These are phyloP conservation scores for Coelinius sp. DNA, from an alignment of 2,888 invertebrate species.

Conservation along the genomic window DNA sequence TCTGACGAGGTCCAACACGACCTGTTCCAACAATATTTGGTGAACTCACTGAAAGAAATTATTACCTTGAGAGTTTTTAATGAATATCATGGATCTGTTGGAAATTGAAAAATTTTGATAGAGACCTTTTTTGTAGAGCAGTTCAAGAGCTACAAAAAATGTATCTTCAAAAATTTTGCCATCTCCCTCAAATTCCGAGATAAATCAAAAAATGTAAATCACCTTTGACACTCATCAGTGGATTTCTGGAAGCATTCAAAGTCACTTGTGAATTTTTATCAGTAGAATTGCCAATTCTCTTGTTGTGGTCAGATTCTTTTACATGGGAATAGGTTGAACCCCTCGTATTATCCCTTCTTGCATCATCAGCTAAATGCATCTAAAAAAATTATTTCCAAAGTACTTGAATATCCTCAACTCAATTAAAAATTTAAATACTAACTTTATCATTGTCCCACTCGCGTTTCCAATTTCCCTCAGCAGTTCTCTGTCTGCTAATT, in stretches of 20 bases:
- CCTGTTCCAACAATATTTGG: slow-evolving; percentile 69
- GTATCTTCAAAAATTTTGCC: no score
- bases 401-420: background rate
- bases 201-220: slow-evolving; percentile 17
- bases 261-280: slow-evolving; percentile 62
- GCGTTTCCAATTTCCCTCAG: slow-evolving; percentile 71
- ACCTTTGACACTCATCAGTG: slow-evolving; percentile 68
- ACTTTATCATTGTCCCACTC: slow-evolving; percentile 71
- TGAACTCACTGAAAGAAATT: slow-evolving; percentile 63
- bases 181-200: no score
- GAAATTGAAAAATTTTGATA: no score
- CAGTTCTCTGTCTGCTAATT: slow-evolving; percentile 69
- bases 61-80: background rate
- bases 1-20: slow-evolving; percentile 69
- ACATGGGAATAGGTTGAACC: slow-evolving; percentile 1
- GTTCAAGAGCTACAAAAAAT: no score
- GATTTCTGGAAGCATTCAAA: slow-evolving; percentile 50
- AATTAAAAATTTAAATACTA: slow-evolving; percentile 53
- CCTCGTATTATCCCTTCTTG: slow-evolving; percentile 12
- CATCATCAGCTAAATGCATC: slow-evolving; percentile 8
- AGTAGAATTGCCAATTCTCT: background rate
- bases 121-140: background rate
- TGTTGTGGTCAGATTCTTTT: slow-evolving; percentile 32
- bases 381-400: background rate
- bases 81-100: no score